A percentile compares a stretch with the other conserved stretches of the same genome.
phyloP scores from a whole-genome alignment of 2,113 vertebrate genomes.

The Vidua chalybeata region DNA sequence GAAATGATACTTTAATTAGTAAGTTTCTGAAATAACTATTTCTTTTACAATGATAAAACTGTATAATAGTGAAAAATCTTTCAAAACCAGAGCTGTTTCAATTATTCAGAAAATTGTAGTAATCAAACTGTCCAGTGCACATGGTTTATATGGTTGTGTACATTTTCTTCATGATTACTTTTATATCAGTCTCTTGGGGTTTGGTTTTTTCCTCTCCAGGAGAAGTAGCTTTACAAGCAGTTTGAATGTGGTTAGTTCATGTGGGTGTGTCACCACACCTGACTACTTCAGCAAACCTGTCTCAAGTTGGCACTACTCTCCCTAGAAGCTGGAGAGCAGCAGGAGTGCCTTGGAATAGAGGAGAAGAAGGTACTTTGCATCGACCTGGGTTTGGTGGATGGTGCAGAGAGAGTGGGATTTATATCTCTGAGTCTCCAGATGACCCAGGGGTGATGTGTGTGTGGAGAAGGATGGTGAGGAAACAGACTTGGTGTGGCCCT shows the following conservation, averaged over 20 bases:
- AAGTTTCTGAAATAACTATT: not conserved
- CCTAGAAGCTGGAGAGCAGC: not conserved
- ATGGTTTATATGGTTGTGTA: not conserved
- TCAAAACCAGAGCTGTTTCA: not conserved
- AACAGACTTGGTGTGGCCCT: not conserved
- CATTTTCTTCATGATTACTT: not conserved
- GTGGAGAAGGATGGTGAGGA: not conserved
- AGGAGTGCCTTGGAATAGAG: not conserved
- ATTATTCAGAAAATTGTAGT: not conserved
- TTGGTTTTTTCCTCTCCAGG: accelerated
- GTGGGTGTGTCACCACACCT: not conserved
- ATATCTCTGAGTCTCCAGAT: not conserved
- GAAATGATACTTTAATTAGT: not conserved
- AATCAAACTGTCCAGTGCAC: not conserved
- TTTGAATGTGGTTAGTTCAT: not conserved
- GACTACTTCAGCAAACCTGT: not conserved
- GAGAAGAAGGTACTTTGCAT: not conserved
- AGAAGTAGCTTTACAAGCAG: not conserved
- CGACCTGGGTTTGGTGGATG: not conserved
- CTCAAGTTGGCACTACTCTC: not conserved
- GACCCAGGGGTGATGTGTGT: not conserved
- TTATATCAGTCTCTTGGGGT: not conserved
- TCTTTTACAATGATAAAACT: not conserved
- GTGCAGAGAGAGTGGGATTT: not conserved
- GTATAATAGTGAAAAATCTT: not conserved